Evolutionary conservation across 2,888 invertebrate species (phyloP).

Genomic region (Caenorhabditis japonica): DNA sequence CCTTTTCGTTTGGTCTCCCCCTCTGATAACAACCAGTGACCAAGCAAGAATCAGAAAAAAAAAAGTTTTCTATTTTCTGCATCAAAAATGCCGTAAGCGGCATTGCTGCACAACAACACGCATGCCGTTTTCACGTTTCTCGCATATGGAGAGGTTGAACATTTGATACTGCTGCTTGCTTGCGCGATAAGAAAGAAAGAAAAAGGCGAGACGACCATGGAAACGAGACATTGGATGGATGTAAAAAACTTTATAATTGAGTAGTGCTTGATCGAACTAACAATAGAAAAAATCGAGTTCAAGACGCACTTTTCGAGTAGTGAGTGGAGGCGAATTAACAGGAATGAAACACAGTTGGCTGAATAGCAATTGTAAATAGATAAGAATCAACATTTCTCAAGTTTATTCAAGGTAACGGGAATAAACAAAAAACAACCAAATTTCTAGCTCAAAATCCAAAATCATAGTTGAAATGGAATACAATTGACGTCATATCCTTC

Average conservation of each 20-base stretch:
- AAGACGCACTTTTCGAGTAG: conserved; percentile 11
- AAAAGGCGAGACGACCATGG: background rate
- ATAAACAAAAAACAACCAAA: background rate
- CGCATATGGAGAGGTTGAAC: conserved; percentile 11
- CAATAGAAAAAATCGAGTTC: conserved; percentile 10
- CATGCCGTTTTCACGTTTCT: conserved; percentile 36
- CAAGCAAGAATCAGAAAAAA: no score
- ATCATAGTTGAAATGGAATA: conserved; percentile 28
- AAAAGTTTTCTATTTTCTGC: background rate
- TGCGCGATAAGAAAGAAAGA: no score
- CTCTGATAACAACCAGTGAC: no score
- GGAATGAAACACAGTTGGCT: background rate
- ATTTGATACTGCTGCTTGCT: conserved; percentile 42
- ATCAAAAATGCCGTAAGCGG: background rate
- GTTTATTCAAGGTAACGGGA: background rate
- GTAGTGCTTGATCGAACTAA: conserved; percentile 35
- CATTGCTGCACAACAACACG: conserved; percentile 9
- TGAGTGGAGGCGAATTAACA: no score
- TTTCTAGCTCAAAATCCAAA: background rate
- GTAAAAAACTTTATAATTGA: conserved; percentile 20
- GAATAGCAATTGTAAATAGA: background rate
- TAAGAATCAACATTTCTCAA: background rate
- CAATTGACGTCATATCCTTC: conserved; percentile 40
- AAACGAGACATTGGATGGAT: conserved; percentile 7
- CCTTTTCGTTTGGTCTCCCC: no score